Base-by-base conservation (phyloP, 2,888 invertebrate species). In the Maniola hyperantus region DNA sequence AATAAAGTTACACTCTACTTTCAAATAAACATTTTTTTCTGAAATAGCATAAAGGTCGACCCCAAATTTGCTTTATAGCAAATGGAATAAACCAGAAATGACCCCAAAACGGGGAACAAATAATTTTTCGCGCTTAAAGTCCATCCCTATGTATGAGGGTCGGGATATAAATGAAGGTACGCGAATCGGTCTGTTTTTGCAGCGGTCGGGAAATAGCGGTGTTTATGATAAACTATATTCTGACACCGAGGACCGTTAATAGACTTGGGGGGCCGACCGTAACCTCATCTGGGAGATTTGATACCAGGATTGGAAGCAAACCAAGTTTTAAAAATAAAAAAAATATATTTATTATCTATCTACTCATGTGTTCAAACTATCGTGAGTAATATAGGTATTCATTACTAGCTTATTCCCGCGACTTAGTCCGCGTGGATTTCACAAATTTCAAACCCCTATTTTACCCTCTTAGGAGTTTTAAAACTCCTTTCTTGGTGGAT, bases 101-200 rank as follows among this genome's bases (percentile, higher is more conserved):
- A 51, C 39, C 61, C 20, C 60, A 44, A 64, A 64, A 67, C 42
- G 65, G 61, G 51, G 69, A 69, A 73, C 71, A 73, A 73, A 74
- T 71, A 70, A 72, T 73, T 71, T 74, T 73, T 71, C 72, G 65
- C 66, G 51, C 65, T 55, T 61, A 70, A 44, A 67, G 66, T 50
- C 70, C 39, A 73, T 73, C 70, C 72, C 70, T 74, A 73, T 71
- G 73, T 64, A 69, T 73, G 71, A 74, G 73, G 74, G 71, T 69
- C 69, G 64, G 72, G 70, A 68, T 69, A 70, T 71, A 74, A 71
- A 71, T 72, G 71, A 65, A 70, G 72, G 71, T 66, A 46, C 20
- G 44, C 46, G 50, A 60, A 61, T 62, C 44, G 65, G 65, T 59
- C 58, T 74, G 74, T 74, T 76, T 72, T 70, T 72, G 74, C 65